phyloP scores from a whole-genome alignment of 2,888 invertebrate species.

The Labia minor region DNA sequence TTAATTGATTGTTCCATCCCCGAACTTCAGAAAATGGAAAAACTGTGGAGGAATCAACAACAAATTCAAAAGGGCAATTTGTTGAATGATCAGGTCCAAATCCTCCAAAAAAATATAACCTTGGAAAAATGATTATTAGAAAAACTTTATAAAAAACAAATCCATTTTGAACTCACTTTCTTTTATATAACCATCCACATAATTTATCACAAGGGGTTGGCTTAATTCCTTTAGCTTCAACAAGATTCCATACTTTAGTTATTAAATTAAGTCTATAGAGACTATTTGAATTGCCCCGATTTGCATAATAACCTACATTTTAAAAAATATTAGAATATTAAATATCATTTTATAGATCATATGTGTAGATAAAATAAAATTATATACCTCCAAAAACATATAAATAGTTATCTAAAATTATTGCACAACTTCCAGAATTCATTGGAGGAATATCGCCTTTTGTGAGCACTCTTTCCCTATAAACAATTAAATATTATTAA shows the following conservation, averaged over 20 bases:
- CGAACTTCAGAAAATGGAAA: conserved; percentile 21
- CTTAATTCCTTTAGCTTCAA: conserved; percentile 26
- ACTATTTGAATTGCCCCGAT: conserved; percentile 26
- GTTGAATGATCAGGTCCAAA: conserved; percentile 29
- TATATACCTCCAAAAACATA: conserved; percentile 31
- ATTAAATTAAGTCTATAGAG: conserved; percentile 28
- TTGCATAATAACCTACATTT: conserved; percentile 15
- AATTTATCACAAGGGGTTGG: conserved; percentile 30
- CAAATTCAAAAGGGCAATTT: conserved; percentile 21
- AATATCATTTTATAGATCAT: too few relatives aligned
- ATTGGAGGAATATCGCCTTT: conserved; percentile 28
- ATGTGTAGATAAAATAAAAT: too few relatives aligned
- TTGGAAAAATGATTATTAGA: conserved; percentile 20
- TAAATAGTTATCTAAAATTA: conserved; percentile 28
- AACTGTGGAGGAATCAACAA: conserved; percentile 23
- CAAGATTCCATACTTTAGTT: conserved; percentile 27
- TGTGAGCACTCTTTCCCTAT: conserved; percentile 25
- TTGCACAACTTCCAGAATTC: conserved; percentile 29
- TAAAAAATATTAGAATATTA: background rate
- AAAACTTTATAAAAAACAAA: background rate
- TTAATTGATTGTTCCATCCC: conserved; percentile 35
- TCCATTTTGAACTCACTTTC: conserved; percentile 28
- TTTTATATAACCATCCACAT: conserved; percentile 29
- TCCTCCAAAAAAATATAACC: conserved; percentile 33
- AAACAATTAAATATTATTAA: background rate